phyloP scores from a whole-genome alignment of 2,888 invertebrate species.

The Anoncus sp. region DNA sequence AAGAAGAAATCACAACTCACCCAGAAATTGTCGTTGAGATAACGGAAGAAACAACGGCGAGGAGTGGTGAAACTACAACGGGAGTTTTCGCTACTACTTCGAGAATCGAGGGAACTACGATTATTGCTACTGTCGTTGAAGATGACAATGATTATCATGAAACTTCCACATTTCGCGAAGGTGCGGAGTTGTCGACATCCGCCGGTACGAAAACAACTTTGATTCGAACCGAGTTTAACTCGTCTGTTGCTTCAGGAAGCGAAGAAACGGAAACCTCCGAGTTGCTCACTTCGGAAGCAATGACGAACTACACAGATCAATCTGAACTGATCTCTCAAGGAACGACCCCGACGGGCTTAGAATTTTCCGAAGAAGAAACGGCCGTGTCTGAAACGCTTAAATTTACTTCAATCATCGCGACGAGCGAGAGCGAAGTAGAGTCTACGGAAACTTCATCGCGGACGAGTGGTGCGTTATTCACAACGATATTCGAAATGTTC shows the following conservation, averaged over 20 bases:
- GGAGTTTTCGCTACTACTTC: background rate
- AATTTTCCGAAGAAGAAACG: background rate
- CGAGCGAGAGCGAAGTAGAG: background rate
- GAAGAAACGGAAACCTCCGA: slow-evolving; percentile 8
- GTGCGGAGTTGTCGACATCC: background rate
- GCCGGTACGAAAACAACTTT: slow-evolving; percentile 7
- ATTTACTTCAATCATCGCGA: background rate
- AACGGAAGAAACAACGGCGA: slow-evolving; percentile 41
- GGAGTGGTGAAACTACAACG: background rate
- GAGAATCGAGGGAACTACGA: slow-evolving; percentile 22
- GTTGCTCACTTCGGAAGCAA: background rate
- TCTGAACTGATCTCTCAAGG: background rate
- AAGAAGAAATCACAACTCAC: slow-evolving; percentile 1
- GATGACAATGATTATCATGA: slow-evolving; percentile 47
- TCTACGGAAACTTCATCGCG: slow-evolving; percentile 11
- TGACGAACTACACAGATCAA: background rate
- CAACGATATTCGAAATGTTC: slow-evolving; percentile 18
- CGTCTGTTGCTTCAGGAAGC: background rate
- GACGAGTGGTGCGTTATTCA: background rate
- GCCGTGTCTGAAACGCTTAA: background rate
- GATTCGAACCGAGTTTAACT: background rate
- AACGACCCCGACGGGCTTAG: background rate
- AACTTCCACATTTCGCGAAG: slow-evolving; percentile 29
- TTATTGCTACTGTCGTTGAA: slow-evolving; percentile 29
- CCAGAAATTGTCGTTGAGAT: slow-evolving; percentile 55